Evolutionary conservation across 1,140 invertebrate species (phyloP).

Genomic region (Drosophila fuyamai): DNA sequence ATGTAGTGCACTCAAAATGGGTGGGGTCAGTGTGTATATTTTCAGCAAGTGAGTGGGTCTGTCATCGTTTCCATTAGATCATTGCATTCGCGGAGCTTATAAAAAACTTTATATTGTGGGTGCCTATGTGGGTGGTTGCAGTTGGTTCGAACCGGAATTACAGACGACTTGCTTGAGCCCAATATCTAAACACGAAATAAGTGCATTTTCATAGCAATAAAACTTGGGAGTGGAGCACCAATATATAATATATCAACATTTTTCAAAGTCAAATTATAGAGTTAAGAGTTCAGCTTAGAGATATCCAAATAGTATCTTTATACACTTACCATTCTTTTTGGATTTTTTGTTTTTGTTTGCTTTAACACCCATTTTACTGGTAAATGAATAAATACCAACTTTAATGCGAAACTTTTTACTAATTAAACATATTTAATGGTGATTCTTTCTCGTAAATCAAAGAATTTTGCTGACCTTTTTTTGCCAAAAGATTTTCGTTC

Average conservation of each 20-base stretch:
- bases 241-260: neutral
- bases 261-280: neutral
- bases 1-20: constrained; percentile 39
- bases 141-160: constrained; percentile 51
- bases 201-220: constrained; percentile 6
- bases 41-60: constrained; percentile 45
- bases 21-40: constrained; percentile 22
- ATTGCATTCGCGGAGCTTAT: constrained; percentile 32
- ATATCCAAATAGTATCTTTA: too few relatives aligned
- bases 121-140: constrained; percentile 26
- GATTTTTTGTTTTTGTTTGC: constrained; percentile 1
- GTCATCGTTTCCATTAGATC: constrained; percentile 58
- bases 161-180: constrained; percentile 17
- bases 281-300: too few relatives aligned
- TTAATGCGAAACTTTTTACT: too few relatives aligned
- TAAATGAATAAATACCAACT: neutral
- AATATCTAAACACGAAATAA: constrained; percentile 15
- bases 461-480: too few relatives aligned
- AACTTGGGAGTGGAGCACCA: neutral
- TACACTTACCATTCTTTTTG: constrained; percentile 1
- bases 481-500: too few relatives aligned
- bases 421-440: neutral
- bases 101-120: constrained; percentile 23
- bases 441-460: neutral
- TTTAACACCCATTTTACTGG: neutral